phyloP scores from a whole-genome alignment of 2,797 vertebrate genomes.

The Chelidonichthys spinosus region DNA sequence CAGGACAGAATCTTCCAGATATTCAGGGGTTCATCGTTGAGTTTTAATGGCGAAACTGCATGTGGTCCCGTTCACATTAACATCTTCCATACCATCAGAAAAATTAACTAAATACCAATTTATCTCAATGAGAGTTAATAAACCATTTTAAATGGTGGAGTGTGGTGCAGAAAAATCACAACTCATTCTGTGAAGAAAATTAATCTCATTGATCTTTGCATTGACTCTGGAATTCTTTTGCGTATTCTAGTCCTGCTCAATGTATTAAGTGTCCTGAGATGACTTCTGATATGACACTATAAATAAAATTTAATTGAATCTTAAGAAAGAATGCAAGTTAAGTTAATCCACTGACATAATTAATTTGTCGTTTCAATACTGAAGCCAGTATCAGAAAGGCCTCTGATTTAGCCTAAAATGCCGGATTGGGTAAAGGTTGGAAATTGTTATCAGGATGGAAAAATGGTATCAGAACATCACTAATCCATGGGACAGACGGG shows the following conservation, averaged over 20 bases:
- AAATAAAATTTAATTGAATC: too few relatives aligned
- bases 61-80: neutral
- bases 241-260: too few relatives aligned
- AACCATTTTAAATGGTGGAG: neutral
- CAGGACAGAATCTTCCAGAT: constrained; percentile 1
- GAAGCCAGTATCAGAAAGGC: too few relatives aligned
- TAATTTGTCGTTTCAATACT: neutral
- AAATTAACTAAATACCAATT: neutral
- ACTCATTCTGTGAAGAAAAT: neutral
- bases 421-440: too few relatives aligned
- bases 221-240: neutral
- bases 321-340: neutral
- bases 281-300: neutral
- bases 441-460: too few relatives aligned
- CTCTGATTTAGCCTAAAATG: too few relatives aligned
- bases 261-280: neutral
- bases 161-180: neutral
- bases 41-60: neutral
- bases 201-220: neutral
- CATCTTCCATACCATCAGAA: neutral
- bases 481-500: too few relatives aligned
- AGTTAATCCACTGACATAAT: neutral
- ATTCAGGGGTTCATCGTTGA: neutral
- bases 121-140: neutral
- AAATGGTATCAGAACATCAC: too few relatives aligned